Evolutionary conservation across 2,113 vertebrate genomes (phyloP), one percentile per base, ranked within the genome.

Genomic region (Lamprologus ornatipinnis): DNA sequence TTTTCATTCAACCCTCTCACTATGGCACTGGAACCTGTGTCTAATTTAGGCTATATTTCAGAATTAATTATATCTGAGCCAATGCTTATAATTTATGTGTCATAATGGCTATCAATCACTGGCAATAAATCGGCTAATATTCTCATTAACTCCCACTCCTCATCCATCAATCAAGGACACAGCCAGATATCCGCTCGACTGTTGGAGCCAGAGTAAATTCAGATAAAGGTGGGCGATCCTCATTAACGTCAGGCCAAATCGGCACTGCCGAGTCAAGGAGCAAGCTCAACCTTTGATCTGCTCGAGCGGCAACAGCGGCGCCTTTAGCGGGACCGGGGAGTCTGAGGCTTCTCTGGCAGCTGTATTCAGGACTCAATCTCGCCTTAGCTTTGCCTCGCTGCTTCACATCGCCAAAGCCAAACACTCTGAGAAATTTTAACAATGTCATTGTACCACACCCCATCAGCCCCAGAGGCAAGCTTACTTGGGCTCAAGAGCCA

Each of bases 61-160:
- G 75, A 89, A 91, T 89, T 42, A 90, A 91, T 94, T 94, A 92
- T 87, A 92, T 85, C 84, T 9, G 28, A 84, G 92, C 88, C 91
- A 89, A 88, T 84, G 85, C 89, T 84, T 92, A 85, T 94, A 92
- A 94, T 94, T 93, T 92, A 88, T 88, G 70, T 89, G 90, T 93
- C 89, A 92, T 92, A 94, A 89, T 91, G 82, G 87, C 93, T 86
- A 94, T 94, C 94, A 94, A 92, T 95, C 94, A 94, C 87, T 9
- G 51, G 86, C 85, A 87, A 93, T 94, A 93, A 93, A 94, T 93
- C 45, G 33, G 87, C 83, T 95, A 93, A 94, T 95, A 93, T 89
- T 92, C 94, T 92, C 86, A 40, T 94, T 95, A 93, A 94, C 93
- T 91, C 92, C 89, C 89, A 89, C 92, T 92, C 85, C 65, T 63